Evolutionary conservation across 2,888 invertebrate genomes (phyloP), one percentile per base, ranked within the genome.

Genomic region (Philhelius pedissequus): DNA sequence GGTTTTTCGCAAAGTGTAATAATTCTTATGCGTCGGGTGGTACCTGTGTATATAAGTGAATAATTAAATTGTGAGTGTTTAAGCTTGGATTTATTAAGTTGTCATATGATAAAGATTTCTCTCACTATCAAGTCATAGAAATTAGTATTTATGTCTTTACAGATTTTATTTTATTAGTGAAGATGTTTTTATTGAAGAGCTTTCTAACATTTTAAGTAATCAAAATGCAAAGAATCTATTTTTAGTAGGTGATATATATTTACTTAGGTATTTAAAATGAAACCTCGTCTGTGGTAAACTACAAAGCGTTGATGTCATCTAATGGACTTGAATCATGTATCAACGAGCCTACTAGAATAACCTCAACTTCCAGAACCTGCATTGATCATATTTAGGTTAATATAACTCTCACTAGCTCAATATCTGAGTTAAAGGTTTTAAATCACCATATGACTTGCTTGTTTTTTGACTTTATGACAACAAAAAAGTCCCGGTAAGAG

Each of bases 101-200:
- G 32, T 45, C 50, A 43, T 43, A 43, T 43, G 43, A 5, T 43
- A 7, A 5, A 43, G 43, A 5, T 43, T 8, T 43, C 43, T 30
- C 3, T 22, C 7, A 13, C 8, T 22, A 0, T 69, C 4, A 25
- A 69, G 22, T 25, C 68, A 4, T 1, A 11, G 0, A 40, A 38
- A 32, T 6, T 66, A 7, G 32, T 48, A 5, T 64, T 68, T 25
- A 25, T 58, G 70, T 48, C 18, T 58, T 13, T 35, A 56, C 22
- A 70, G 70, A 27, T 30, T 70, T 8, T 35, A 70, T 11, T 1
- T 2, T 8, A 20, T 22, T 3, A 66, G 11, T 56, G 43, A 56
- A 32, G 45, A 27, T 30, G 56, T 70, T 43, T 70, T 56, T 56
- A 18, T 70, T 22, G 56, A 56, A 3, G 69, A 70, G 15, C 22